phyloP scores from a whole-genome alignment of 1,140 invertebrate genomes.

The Copidosoma floridanum region DNA sequence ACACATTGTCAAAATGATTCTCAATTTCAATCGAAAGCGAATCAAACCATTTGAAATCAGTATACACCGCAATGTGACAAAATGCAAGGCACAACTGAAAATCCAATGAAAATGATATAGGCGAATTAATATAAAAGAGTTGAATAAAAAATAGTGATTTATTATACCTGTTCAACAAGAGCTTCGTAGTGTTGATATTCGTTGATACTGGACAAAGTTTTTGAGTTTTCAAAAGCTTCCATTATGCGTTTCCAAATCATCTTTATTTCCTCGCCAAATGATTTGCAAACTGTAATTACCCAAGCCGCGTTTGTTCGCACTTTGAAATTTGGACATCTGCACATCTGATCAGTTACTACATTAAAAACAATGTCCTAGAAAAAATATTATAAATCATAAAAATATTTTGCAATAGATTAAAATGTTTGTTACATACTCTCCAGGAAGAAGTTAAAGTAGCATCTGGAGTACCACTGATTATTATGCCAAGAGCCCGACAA shows the following conservation, averaged over 20 bases:
- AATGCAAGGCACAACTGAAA: slow-evolving; percentile 52
- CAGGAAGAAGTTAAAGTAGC: slow-evolving; percentile 44
- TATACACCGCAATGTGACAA: slow-evolving; percentile 44
- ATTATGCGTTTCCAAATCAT: slow-evolving; percentile 69
- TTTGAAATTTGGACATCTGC: slow-evolving; percentile 65
- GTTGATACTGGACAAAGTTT: slow-evolving; percentile 72
- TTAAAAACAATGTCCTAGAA: slow-evolving; percentile 57
- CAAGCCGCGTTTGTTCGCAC: slow-evolving; percentile 80
- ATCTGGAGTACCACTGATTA: slow-evolving; percentile 47
- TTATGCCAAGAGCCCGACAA: slow-evolving; percentile 79
- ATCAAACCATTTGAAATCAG: slow-evolving; percentile 42
- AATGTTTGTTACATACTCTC: slow-evolving; percentile 39
- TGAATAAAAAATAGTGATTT: too few relatives aligned
- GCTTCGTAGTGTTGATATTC: slow-evolving; percentile 80
- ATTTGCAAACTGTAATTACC: slow-evolving; percentile 65
- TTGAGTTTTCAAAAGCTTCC: slow-evolving; percentile 69
- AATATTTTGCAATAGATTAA: neutral
- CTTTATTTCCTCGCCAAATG: slow-evolving; percentile 63
- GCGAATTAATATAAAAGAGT: too few relatives aligned
- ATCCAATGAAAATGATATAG: too few relatives aligned
- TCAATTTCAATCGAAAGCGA: slow-evolving; percentile 47
- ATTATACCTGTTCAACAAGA: slow-evolving; percentile 67
- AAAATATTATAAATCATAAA: slow-evolving; percentile 23
- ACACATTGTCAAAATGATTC: slow-evolving; percentile 47
- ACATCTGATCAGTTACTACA: slow-evolving; percentile 56